Evolutionary conservation across 2,113 vertebrate species (phyloP), one percentile per base, ranked within the genome.

Genomic region (Halcyon malimbica): DNA sequence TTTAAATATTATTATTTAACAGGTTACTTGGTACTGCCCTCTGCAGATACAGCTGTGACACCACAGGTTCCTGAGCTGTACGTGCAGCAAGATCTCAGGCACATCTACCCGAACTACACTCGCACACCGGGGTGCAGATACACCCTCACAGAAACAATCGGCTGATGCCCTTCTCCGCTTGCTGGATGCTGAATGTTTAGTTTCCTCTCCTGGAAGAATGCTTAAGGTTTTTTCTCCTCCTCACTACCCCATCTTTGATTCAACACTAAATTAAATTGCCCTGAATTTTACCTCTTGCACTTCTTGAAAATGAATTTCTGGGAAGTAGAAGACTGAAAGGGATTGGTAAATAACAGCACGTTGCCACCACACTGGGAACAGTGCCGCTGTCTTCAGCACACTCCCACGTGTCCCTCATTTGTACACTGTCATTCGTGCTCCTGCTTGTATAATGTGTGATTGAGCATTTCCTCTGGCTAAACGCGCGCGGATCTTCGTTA

Each of bases 391-490:
- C n/a, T 28, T 64, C 44, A 42, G 18, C 24, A 35, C 1, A 0
- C 48, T 77, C 68, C 24, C 44, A 24, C 0, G 0, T 1, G 0
- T 70, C 57, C 54, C 51, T 92, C 90, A 39, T 81, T 78, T 83
- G 39, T 44, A 20, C 5, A 1, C 10, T 93, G 73, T 63, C 86
- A 90, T 56, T 94, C 60, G 5, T 50, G 65, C 35, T 75, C 51
- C 64, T 37, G 64, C 80, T 82, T 77, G 63, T 70, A 19, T 60
- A 93, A 90, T n/a, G 44, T 0, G 0, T 60, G 86, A 94, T 57
- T 56, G 80, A 96, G 80, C 62, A 62, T 75, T 67, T 93, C 65
- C 69, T 96, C 73, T 29, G 33, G 90, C 79, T 73, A 75, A 78
- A 94, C 53, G 56, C 68, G 68, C 71, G 56, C 75, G 12, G 50